Evolutionary conservation across 2,888 invertebrate species (phyloP).

Genomic region (Tinea trinotella): DNA sequence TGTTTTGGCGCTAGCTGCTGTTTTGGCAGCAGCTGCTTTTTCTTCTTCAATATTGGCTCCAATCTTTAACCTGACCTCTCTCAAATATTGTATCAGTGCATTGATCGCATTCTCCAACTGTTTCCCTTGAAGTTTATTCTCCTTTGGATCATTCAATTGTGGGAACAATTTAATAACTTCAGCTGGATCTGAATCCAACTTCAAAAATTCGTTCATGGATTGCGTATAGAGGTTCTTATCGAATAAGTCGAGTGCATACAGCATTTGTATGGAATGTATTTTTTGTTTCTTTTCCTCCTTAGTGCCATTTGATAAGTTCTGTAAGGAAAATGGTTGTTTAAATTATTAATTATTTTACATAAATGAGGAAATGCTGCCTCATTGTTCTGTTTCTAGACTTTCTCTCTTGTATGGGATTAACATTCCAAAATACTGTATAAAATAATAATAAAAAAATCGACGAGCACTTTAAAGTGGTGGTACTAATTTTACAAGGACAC

Average conservation of each 20-base stretch:
- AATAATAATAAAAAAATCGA: no score
- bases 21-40: neutral
- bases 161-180: slow-evolving; percentile 97
- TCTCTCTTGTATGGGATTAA: no score
- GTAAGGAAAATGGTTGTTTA: no score
- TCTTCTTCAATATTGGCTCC: neutral
- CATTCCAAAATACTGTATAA: no score
- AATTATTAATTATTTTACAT: no score
- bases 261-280: slow-evolving; percentile 89
- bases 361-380: no score
- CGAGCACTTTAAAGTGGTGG: no score
- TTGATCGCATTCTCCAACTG: slow-evolving; percentile 90
- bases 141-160: slow-evolving; percentile 73
- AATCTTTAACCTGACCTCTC: slow-evolving; percentile 76
- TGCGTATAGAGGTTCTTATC: slow-evolving; percentile 88
- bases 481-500: no score
- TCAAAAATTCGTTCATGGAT: slow-evolving; percentile 92
- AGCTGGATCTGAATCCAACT: slow-evolving; percentile 92
- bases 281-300: slow-evolving; percentile 85
- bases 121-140: slow-evolving; percentile 78
- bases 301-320: slow-evolving; percentile 88
- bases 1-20: neutral
- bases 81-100: slow-evolving; percentile 92
- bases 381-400: no score
- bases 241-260: slow-evolving; percentile 93